phyloP scores from a whole-genome alignment of 1,140 invertebrate species.

The Drosophila albomicans region DNA sequence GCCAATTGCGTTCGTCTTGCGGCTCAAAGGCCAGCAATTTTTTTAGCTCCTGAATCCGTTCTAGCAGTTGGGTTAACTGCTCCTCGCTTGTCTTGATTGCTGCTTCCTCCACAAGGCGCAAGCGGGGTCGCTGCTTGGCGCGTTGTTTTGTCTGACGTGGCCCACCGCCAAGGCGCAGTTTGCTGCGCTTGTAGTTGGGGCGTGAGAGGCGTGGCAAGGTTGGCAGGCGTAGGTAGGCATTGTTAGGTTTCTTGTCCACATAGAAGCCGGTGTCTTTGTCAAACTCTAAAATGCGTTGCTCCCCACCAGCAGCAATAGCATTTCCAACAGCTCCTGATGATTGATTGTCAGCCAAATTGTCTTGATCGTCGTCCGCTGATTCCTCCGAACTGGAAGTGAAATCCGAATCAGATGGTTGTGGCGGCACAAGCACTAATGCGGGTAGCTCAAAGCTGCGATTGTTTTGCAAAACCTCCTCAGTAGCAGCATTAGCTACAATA shows the following conservation, averaged over 20 bases:
- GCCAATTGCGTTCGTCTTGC: constrained; percentile 37
- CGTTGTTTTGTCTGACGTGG: background rate
- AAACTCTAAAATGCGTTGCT: constrained; percentile 54
- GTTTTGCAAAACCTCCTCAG: background rate
- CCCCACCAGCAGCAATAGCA: background rate
- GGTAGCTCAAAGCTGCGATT: too few relatives aligned
- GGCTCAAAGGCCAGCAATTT: constrained; percentile 34
- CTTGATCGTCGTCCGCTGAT: background rate
- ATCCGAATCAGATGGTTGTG: too few relatives aligned
- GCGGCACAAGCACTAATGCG: too few relatives aligned
- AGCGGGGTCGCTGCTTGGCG: too few relatives aligned
- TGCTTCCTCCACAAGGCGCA: background rate
- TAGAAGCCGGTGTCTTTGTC: constrained; percentile 85
- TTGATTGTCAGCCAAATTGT: background rate
- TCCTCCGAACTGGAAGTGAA: too few relatives aligned
- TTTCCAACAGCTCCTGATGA: background rate
- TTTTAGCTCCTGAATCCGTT: constrained; percentile 28
- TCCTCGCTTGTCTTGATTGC: background rate
- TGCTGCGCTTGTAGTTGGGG: constrained; percentile 73
- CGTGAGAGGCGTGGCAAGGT: constrained; percentile 61
- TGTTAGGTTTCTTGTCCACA: constrained; percentile 86
- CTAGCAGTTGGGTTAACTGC: background rate
- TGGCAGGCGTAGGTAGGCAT: constrained; percentile 75
- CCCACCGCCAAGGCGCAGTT: background rate
- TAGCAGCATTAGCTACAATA: background rate